Base-by-base conservation (phyloP, 2,113 vertebrate genomes). In the Potamarius usumacintae region DNA sequence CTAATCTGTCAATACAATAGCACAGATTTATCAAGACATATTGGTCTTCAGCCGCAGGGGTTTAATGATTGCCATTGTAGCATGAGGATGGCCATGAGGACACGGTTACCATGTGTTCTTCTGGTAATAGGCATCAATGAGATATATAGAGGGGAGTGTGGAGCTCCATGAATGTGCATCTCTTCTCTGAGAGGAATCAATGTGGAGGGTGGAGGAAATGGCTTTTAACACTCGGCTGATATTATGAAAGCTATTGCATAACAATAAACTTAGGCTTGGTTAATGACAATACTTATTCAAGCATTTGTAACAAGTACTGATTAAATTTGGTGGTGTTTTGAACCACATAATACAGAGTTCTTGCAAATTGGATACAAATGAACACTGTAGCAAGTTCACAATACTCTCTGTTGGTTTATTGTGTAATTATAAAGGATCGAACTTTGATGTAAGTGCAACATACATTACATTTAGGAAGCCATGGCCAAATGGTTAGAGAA, bases 1-100 rank as follows among this genome's bases (percentile, higher is more conserved):
- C 90, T 92, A 89, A 92, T 93, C 93, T 91, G 92, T 92, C 92
- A 92, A 86, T 86, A 92, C 91, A 92, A 94, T 90, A 88, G 91
- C 85, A 62, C 22, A 90, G 89, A 93, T 93, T 89, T 92, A 94
- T 93, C 91, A 94, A 91, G 91, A 89, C 90, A 87, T 91, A 87
- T 84, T 90, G 89, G 90, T 85, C 92, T 88, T 50, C 62, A 81
- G 88, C 87, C 87, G 89, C 80, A 50, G 90, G 92, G 90, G 90
- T 93, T 89, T 93, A 93, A 94, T 94, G 90, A 90, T 83, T 88
- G 34, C 65, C 62, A 91, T 85, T 72, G 52, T 82, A 79, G 27
- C 77, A 86, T 79, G 82, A 87, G 30, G 74, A 90, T 83, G 34
- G 55, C 77, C 67, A 87, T 82, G 79, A 86, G 72, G 90, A 86